Base-by-base conservation (phyloP, 2,797 vertebrate genomes). In the Neoniphon sammara region DNA sequence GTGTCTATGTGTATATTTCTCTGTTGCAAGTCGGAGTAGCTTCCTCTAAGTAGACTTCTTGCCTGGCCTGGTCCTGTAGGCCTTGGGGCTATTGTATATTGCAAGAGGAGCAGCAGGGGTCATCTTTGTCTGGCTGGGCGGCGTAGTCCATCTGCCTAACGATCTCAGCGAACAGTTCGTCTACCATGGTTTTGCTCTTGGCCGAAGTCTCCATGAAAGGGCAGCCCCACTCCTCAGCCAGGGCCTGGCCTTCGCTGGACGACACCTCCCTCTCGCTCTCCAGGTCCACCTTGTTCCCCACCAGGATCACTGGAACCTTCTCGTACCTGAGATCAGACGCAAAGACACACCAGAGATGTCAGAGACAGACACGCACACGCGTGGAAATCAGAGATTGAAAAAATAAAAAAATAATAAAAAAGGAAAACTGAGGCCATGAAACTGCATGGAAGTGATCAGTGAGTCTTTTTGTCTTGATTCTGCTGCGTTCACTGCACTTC, bases 111-210 rank as follows among this genome's bases (percentile, higher is more conserved):
- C 98, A 99, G 94, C 98, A 99, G 8, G 97, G 98, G 88, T 98
- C 97, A 47, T 99, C 98, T 92, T 98, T 99, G 94, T 99, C 98
- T 0, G 98, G 98, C 94, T 99, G 98, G 44, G 97, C 95, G 12
- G 97, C 97, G 81, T 97, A 99, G 96, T 99, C 98, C 98, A 99
- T 99, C 92, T 99, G 98, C 92, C 98, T 95, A 85, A 99, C 98
- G 15, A 99, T 99, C 92, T 99, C 98, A 0, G 98, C 97, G 83
- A 99, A 99, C 87, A 99, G 96, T 94, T 99, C 98, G 80, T 99
- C 98, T 92, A 99, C 98, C 98, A 99, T 99, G 70, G 97, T 99
- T 95, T 99, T 99, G 93, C 98, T 99, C 93, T 99, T 99, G 87
- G 97, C 98, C 3, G 98, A 99, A 3, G 98, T 99, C 93, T 99